Base-by-base conservation (phyloP, 2,888 invertebrate species). In the Melieria crassipennis region DNA sequence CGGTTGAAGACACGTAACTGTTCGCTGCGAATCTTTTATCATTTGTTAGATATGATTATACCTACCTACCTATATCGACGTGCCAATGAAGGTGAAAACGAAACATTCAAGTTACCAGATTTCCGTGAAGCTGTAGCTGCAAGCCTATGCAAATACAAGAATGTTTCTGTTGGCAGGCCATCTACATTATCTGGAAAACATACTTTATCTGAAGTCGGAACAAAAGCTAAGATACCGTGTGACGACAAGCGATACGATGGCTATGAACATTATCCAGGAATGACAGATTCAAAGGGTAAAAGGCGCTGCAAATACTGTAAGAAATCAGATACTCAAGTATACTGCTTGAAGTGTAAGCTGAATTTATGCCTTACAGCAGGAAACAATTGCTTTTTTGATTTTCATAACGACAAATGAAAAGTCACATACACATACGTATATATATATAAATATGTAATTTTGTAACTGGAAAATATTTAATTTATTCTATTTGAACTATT, bases 291-390 rank as follows among this genome's bases (percentile, higher is more conserved):
- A 55, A 55, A 55, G 11, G 55, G 2, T 30, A 30, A 30, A 30
- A 30, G 30, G 30, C 30, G 30, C 30, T 30, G 3, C 30, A 55
- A 55, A 16, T 11, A 55, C 16, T 55, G 1, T 55, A 55, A 55
- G 16, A 55, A 55, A 55, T 10, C 55, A 55, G 11, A 55, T 55
- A 10, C 55, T n/a, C 55, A 55, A 55, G 55, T 55, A 13, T 55
- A 55, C 16, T 55, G 11, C 55, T 13, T 55, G 6, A 55, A 55
- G 55, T 11, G 55, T 55, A 16, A 55, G 11, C 55, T 55, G 16
- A 55, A 55, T 55, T 55, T 55, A 55, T 55, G 55, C 16, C 55
- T 55, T 6, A 10, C 55, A 11, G 13, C 55, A 6, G 16, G 6
- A 55, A 55, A 4, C 1, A 55, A 55, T 55, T 5, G 55, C 16